Base-by-base conservation (phyloP, 2,888 invertebrate genomes). In the Linhomoeus sp. region DNA sequence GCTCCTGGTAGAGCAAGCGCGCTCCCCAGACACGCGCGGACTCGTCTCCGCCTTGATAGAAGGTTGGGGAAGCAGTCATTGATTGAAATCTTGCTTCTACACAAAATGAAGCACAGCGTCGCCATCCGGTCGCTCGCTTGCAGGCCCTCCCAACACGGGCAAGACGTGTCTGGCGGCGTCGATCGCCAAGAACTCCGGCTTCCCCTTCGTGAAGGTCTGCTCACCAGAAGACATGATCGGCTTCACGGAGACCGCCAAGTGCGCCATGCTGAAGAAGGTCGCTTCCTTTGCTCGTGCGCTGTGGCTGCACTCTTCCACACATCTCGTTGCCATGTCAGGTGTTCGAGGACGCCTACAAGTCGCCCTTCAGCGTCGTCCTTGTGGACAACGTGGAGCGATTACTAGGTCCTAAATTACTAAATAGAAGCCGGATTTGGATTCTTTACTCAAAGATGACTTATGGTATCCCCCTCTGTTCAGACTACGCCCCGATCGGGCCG, bases 341-440 rank as follows among this genome's bases (percentile, higher is more conserved):
- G 65, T 99, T 99, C 70, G 94, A 94, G 67, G 97, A 99, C 70
- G 97, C 97, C 0, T 92, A 94, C 73, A 85, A 92, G 62, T 94
- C 94, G 0, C 81, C 78, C 35, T 72, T 92, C 51, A 92, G 92
- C 56, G 90, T 92, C 67, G 82, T 99, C 64, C 73, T 99, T 51
- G 84, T 99, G 45, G 97, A 99, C 70, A 90, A 97, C 67, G 84
- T 99, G 59, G 97, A 99, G 68, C 78, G 92, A 55, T 73, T 97
- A 41, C 70, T 97, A 57, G 66, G 66, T n/a, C n/a, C n/a, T n/a
- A n/a, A n/a, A n/a, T n/a, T n/a, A n/a, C n/a, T n/a, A n/a, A n/a
- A n/a, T n/a, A n/a, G n/a, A n/a, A n/a, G n/a, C n/a, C n/a, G n/a
- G n/a, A n/a, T 64, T 42, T 37, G 52, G 43, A 23, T 14, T 29